Evolutionary conservation across 2,797 vertebrate species (phyloP).

Genomic region (Ctenosaura bakeri): DNA sequence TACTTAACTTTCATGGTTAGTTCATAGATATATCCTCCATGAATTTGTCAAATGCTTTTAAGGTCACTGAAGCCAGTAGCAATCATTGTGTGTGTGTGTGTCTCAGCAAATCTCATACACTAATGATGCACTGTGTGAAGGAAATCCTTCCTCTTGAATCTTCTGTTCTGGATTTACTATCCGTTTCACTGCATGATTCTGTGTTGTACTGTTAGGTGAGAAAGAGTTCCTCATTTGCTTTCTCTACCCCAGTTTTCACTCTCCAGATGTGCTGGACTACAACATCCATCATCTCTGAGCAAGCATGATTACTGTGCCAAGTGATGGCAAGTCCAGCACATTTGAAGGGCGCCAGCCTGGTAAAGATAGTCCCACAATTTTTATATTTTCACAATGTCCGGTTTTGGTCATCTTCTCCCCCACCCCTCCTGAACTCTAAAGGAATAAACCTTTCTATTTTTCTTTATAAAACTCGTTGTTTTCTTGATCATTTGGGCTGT

Average conservation of each 20-base stretch:
- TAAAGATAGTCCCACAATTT: neutral
- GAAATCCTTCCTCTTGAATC: neutral
- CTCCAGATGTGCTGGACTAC: neutral
- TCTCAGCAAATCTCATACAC: neutral
- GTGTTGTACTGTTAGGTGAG: neutral
- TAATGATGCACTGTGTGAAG: neutral
- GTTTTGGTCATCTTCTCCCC: no score
- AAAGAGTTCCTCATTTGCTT: no score
- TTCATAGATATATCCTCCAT: neutral
- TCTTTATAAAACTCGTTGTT: neutral
- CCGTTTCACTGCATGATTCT: neutral
- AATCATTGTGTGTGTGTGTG: no score
- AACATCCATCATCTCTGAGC: neutral
- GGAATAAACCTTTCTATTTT: neutral
- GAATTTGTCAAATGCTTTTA: neutral
- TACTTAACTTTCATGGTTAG: neutral
- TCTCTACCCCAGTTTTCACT: neutral
- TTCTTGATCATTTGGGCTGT: neutral
- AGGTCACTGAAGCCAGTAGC: no score
- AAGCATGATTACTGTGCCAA: neutral
- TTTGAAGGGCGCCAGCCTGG: neutral
- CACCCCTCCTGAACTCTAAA: neutral
- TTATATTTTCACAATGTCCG: no score
- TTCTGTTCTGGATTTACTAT: neutral
- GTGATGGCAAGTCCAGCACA: neutral